phyloP scores from a whole-genome alignment of 2,888 invertebrate genomes.

The Drosophila testacea region DNA sequence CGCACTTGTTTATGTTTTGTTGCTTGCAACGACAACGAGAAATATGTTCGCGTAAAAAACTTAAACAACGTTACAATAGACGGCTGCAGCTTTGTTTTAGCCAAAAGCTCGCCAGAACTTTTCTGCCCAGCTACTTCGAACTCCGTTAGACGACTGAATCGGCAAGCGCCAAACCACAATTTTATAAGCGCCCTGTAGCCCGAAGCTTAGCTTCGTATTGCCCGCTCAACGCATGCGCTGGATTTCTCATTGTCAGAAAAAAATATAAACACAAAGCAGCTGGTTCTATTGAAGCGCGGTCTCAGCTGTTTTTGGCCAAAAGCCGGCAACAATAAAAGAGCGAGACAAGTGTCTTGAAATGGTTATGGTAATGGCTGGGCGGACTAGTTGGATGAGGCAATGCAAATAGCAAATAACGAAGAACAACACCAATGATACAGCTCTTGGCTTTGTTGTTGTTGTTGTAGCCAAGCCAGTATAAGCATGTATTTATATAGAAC shows the following conservation, averaged over 20 bases:
- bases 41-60: slow-evolving; percentile 25
- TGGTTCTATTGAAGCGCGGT: slow-evolving; percentile 33
- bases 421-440: slow-evolving; percentile 36
- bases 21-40: slow-evolving; percentile 10
- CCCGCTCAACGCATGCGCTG: slow-evolving; percentile 56
- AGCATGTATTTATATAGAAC: neutral
- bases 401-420: slow-evolving; percentile 38
- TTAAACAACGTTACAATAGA: slow-evolving; percentile 33
- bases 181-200: slow-evolving; percentile 62
- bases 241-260: slow-evolving; percentile 11
- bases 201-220: slow-evolving; percentile 66
- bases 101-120: slow-evolving; percentile 64
- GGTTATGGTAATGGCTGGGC: slow-evolving; percentile 25
- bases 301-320: slow-evolving; percentile 71
- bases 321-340: slow-evolving; percentile 72
- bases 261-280: slow-evolving; percentile 79
- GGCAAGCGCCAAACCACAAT: slow-evolving; percentile 56
- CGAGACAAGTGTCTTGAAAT: slow-evolving; percentile 28
- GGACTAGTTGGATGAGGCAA: slow-evolving; percentile 35
- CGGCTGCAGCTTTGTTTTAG: slow-evolving; percentile 42
- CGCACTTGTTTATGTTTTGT: slow-evolving; percentile 48
- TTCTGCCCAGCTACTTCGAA: slow-evolving; percentile 66
- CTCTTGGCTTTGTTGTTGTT: slow-evolving; percentile 3
- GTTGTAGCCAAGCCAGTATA: neutral
- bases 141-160: slow-evolving; percentile 77